Base-by-base conservation (phyloP, 2,888 invertebrate species). In the Xanthia icteritia region DNA sequence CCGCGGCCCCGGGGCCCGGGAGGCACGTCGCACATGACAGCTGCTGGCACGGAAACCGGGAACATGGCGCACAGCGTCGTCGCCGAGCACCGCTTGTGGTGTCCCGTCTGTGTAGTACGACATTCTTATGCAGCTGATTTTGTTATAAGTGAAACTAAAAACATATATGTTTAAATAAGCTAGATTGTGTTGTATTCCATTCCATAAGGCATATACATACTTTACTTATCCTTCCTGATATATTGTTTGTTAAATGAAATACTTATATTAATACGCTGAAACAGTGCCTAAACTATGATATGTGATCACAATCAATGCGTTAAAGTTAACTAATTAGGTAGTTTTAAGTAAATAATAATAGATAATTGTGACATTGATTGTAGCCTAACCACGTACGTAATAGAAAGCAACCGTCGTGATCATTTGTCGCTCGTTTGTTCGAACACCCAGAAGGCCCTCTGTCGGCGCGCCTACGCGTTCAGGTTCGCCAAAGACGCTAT, bases 221-320 rank as follows among this genome's bases (percentile, higher is more conserved):
- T 31, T 64, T 69, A 75, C 54, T 63, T 70, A 75, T 71, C 56
- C 56, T 60, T 68, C 67, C 64, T 56, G 5, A 27, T 68, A 64
- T 60, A 39, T 45, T 27, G 11, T 63, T 74, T 72, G 69, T 80
- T 67, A 77, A 76, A 70, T 75, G 75, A 58, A 78, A 67, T 45
- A n/a, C n/a, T n/a, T n/a, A 42, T 58, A 68, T 64, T 23, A 54
- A 63, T 75, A 77, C 66, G 76, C 77, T 83, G 66, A 73, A 72
- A 76, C 81, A 88, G 85, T 86, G 87, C 89, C 88, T 87, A 83
- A 75, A 74, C 56, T 77, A 81, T 58, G 36, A 77, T 42, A 84
- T 85, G 85, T 86, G 83, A 88, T 88, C 77, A 78, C 71, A 71
- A 76, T 77, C 60, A 71, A 73, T 76, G 77, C 63, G 73, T 76